A percentile compares a stretch with the other conserved stretches of the same genome.
Evolutionary conservation across 2,113 vertebrate species (phyloP).

Genomic region (Zosterops hypoxanthus): DNA sequence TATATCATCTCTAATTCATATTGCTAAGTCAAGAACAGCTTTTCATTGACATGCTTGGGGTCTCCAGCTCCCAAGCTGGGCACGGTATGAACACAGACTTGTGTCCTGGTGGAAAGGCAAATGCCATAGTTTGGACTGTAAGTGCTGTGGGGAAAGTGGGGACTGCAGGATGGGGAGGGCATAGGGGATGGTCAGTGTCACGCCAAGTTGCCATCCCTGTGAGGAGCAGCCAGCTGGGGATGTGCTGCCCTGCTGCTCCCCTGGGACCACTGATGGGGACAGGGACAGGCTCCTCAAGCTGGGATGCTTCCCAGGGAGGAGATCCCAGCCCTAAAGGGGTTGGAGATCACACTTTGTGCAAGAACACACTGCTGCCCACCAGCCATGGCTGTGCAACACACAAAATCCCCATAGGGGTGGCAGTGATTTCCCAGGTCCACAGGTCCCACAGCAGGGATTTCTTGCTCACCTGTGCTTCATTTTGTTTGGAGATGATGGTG

Average conservation of each 20-base stretch:
- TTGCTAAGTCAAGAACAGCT: neutral
- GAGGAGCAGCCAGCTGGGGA: accelerated
- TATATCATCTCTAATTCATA: neutral
- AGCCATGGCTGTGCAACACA: accelerated
- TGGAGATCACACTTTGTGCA: neutral
- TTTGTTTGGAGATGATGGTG: neutral
- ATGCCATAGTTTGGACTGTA: accelerated
- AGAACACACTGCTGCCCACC: neutral
- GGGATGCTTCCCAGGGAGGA: neutral
- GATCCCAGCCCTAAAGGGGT: neutral
- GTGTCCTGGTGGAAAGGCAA: neutral
- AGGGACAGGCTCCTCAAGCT: neutral
- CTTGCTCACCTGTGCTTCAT: accelerated
- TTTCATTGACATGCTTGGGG: accelerated
- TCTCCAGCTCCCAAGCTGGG: neutral
- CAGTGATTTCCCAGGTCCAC: neutral
- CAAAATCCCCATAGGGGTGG: too few species aligned
- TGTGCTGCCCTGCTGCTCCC: neutral
- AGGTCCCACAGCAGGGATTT: neutral
- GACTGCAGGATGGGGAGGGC: neutral
- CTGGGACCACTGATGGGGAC: neutral
- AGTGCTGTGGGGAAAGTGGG: neutral
- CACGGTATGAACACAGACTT: accelerated
- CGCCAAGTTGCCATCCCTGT: accelerated
- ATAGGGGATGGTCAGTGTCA: accelerated